Base-by-base conservation (phyloP, 1,140 invertebrate species). In the Anagrus nilaparvatae region DNA sequence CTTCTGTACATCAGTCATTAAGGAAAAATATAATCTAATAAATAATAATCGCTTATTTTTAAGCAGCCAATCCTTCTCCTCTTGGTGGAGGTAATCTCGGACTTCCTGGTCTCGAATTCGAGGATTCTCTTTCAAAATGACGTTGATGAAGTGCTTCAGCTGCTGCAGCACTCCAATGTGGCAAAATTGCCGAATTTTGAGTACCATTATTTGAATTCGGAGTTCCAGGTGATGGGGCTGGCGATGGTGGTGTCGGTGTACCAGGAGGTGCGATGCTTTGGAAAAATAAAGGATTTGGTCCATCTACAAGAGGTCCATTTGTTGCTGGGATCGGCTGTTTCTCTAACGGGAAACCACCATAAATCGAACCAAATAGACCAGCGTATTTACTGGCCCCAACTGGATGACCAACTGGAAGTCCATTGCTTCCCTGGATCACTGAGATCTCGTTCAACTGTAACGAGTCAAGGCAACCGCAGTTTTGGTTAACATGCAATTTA, bases 371-470 rank as follows among this genome's bases (percentile, higher is more conserved):
- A 31, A 63, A 67, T n/a, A 64, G 49, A 14, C 61, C 66, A 7
- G 69, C 63, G 55, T 67, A 65, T 43, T 69, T 69, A 31, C 49
- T 57, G 14, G 60, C 53, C 47, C 51, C 49, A 33, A 60, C 55
- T 27, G 60, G 57, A 46, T 64, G 58, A 54, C 48, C 29, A 1
- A 46, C 16, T 1, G 60, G 59, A 39, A 67, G 44, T 8, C 67
- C 65, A 40, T 70, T 71, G 51, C 63, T 69, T 46, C 64, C 68
- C 53, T 78, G 77, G 25, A 78, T 77, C 39, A 77, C 75, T 43
- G 75, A 74, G 44, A 79, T 77, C 61, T 78, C 76, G 58, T 77
- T 79, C 60, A 78, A 63, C 69, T 78, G 63, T 42, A 69, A 67
- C 23, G 30, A 18, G 17, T 37, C 55, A 51, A 36, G 34, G 27